A percentile compares a stretch with the other conserved stretches of the same genome.
phyloP scores from a whole-genome alignment of 2,113 vertebrate species.

The Nibea albiflora region DNA sequence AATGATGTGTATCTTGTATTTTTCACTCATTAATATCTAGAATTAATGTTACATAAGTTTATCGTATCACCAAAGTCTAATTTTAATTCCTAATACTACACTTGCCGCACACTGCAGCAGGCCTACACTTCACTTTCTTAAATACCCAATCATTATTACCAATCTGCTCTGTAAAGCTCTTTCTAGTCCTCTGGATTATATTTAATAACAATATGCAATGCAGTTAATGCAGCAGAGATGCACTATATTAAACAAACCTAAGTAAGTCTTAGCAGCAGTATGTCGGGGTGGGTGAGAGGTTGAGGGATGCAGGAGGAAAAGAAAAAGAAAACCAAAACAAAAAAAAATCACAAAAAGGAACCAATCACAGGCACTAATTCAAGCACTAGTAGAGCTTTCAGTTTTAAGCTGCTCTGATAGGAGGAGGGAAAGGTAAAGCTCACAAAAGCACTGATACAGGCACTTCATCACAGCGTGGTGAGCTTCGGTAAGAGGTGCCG shows the following conservation, averaged over 20 bases:
- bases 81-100: constrained; percentile 3
- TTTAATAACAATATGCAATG: constrained; percentile 10
- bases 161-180: not conserved
- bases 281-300: constrained; percentile 7
- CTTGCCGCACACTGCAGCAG: constrained; percentile 52
- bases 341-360: constrained; percentile 31
- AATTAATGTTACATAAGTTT: not conserved
- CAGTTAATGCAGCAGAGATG: constrained; percentile 14
- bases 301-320: constrained; percentile 37
- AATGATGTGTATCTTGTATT: not conserved
- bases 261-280: constrained; percentile 3
- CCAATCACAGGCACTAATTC: constrained; percentile 72
- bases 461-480: constrained; percentile 63
- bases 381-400: constrained; percentile 65
- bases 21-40: not conserved
- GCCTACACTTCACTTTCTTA: constrained; percentile 42
- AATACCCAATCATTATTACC: not conserved
- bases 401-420: constrained; percentile 80
- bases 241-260: constrained; percentile 19
- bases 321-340: not conserved
- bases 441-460: constrained; percentile 80
- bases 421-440: constrained; percentile 85
- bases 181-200: constrained; percentile 17
- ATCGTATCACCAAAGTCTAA: not conserved
- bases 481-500: constrained; percentile 55